phyloP scores from a whole-genome alignment of 2,888 invertebrate species.

The Drosophila macrospina region DNA sequence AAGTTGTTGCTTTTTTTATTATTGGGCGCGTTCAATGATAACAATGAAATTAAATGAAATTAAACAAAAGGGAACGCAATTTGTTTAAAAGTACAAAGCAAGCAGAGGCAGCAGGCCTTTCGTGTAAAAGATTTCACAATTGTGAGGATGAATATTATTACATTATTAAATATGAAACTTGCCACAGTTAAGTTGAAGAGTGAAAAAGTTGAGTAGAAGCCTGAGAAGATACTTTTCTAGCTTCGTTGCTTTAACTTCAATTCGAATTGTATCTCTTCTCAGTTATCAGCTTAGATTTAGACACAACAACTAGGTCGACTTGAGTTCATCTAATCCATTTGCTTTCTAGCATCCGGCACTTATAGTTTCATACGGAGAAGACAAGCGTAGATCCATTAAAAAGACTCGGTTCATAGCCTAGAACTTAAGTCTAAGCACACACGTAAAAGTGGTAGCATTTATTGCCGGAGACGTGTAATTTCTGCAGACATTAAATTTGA shows the following conservation, averaged over 20 bases:
- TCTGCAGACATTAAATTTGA: slow-evolving; percentile 55
- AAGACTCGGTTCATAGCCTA: background rate
- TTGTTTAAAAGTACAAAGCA: slow-evolving; percentile 18
- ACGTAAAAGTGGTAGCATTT: slow-evolving; percentile 23
- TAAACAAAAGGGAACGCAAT: slow-evolving; percentile 42
- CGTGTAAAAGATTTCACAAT: slow-evolving; percentile 2
- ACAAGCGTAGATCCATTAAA: slow-evolving; percentile 11
- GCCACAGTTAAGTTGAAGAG: background rate
- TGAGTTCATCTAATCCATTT: background rate
- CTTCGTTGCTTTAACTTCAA: background rate
- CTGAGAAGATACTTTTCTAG: too few relatives aligned
- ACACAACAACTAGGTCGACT: background rate
- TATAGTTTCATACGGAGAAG: slow-evolving; percentile 19
- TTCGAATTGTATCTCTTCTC: background rate
- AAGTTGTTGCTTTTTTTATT: slow-evolving; percentile 31
- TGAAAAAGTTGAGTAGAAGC: background rate
- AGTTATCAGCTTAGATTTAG: background rate
- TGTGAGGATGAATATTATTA: background rate
- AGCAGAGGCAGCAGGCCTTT: background rate
- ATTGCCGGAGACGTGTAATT: slow-evolving; percentile 23
- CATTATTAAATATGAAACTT: background rate
- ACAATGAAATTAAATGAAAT: slow-evolving; percentile 44
- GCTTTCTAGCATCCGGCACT: slow-evolving; percentile 8
- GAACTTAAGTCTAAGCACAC: slow-evolving; percentile 4
- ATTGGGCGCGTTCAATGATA: slow-evolving; percentile 31